A percentile compares a stretch with the other conserved stretches of the same genome.
Conservation (phyloP, 2,797 vertebrate genomes). For the Pseudomugil tenellus region DNA sequence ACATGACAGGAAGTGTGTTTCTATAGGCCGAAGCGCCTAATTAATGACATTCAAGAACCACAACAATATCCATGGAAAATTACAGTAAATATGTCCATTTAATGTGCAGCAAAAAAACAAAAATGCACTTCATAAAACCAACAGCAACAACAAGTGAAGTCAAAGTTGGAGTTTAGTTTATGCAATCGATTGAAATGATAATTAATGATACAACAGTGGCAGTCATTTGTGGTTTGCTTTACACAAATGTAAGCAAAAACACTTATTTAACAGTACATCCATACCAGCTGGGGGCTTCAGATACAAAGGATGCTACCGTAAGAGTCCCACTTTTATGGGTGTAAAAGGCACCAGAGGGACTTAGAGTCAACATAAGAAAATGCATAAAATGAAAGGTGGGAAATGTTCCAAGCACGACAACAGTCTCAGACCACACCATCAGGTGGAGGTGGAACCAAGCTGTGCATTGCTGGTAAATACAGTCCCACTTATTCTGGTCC, state of each 20-base stretch:
- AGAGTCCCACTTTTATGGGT: conserved; percentile 26
- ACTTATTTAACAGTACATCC: conserved; percentile 37
- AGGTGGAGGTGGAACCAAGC: conserved; percentile 42
- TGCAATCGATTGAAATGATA: neutral
- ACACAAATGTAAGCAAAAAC: conserved; percentile 32
- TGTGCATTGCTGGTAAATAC: conserved; percentile 11
- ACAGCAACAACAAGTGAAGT: neutral
- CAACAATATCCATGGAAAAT: conserved; percentile 13
- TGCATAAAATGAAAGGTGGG: conserved; percentile 69
- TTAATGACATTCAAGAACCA: conserved; percentile 1
- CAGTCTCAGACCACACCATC: conserved; percentile 30
- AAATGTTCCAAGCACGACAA: conserved; percentile 63
- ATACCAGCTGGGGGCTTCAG: conserved; percentile 23
- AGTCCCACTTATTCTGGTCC: conserved; percentile 6
- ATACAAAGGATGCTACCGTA: conserved; percentile 40
- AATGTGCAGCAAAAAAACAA: conserved; percentile 1
- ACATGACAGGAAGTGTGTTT: conserved; percentile 28
- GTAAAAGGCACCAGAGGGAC: conserved; percentile 53
- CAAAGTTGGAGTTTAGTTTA: conserved; percentile 4
- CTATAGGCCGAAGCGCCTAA: conserved; percentile 11
- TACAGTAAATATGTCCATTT: conserved; percentile 12
- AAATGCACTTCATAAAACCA: neutral
- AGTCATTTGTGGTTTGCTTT: neutral
- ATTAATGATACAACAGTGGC: conserved; percentile 6
- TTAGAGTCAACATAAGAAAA: conserved; percentile 49